phyloP scores from a whole-genome alignment of 2,797 vertebrate genomes.

The Danio albolineatus region DNA sequence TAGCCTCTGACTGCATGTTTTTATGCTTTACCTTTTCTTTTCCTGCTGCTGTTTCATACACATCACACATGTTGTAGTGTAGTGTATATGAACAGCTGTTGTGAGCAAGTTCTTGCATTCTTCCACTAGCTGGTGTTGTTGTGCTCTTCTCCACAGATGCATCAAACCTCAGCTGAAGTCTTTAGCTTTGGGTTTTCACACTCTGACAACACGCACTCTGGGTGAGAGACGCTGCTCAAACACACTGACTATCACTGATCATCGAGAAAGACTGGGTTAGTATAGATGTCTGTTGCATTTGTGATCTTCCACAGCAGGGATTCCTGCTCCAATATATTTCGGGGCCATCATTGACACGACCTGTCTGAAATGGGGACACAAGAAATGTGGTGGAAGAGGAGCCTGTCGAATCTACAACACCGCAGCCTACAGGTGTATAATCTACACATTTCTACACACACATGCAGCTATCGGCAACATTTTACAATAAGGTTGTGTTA shows the following conservation, averaged over 20 bases:
- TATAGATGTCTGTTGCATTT: background rate
- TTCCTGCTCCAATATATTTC: conserved; percentile 92
- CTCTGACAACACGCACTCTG: conserved; percentile 87
- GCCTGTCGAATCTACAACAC: conserved; percentile 89
- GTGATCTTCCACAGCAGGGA: conserved; percentile 82
- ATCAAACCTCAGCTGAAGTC: conserved; percentile 91
- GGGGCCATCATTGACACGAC: conserved; percentile 89
- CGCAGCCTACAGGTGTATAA: conserved; percentile 82
- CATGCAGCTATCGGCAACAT: too few species aligned
- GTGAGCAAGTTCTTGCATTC: background rate
- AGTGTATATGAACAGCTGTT: background rate
- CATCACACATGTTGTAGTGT: too few species aligned
- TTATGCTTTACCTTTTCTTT: too few species aligned
- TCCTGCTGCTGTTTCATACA: too few species aligned
- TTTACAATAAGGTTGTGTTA: too few species aligned
- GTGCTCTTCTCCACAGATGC: conserved; percentile 73
- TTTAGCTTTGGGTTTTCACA: conserved; percentile 90
- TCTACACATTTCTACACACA: too few species aligned
- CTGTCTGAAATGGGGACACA: conserved; percentile 91
- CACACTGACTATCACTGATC: too few species aligned
- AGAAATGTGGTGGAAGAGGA: conserved; percentile 84
- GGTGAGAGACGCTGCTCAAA: conserved; percentile 72
- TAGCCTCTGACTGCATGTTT: too few species aligned
- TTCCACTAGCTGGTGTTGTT: background rate
- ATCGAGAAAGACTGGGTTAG: too few species aligned